Evolutionary conservation across 1,140 invertebrate species (phyloP), one percentile per base, ranked within the genome.

Genomic region (Penaeus indicus): DNA sequence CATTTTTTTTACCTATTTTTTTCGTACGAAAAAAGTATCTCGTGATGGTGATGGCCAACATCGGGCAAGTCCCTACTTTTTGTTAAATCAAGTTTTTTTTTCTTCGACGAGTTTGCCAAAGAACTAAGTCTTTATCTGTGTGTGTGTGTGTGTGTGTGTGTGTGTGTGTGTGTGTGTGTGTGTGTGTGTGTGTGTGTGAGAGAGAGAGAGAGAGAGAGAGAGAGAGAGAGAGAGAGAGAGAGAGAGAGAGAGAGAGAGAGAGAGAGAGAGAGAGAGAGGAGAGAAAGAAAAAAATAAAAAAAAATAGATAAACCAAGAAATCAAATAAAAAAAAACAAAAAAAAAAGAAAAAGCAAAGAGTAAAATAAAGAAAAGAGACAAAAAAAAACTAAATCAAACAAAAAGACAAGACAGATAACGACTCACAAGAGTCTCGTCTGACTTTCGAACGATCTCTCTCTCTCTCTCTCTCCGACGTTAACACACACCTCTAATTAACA

Each of bases 231-330:
- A 27, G n/a, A 19, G 27, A 27, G n/a, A 38, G 38, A 75, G 25
- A 27, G 27, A 25, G 38, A 75, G 13, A 16, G n/a, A 75, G 27
- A n/a, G 27, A 19, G 25, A 32, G 19, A 38, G 38, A 18, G n/a
- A 75, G 25, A 75, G 69, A 27, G 69, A 27, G 25, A 75, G 69
- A 75, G 69, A 75, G 69, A 75, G 69, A 75, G 69, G 21, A 7
- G 32, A 25, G 19, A 25, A 72, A 25, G 27, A 25, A 72, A 25
- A 27, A 25, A 72, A 25, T 32, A 25, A 27, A 2, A n/a, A 22
- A 69, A 22, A n/a, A 22, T n/a, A 22, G n/a, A 22, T n/a, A 22
- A 69, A 22, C 3, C 22, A 69, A 22, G n/a, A 22, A 69, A 3
- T n/a, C 11, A 11, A 2, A n/a, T 7, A 69, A 16, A 19, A 16